phyloP scores from a whole-genome alignment of 2,888 invertebrate species.

The Rhagium mordax region DNA sequence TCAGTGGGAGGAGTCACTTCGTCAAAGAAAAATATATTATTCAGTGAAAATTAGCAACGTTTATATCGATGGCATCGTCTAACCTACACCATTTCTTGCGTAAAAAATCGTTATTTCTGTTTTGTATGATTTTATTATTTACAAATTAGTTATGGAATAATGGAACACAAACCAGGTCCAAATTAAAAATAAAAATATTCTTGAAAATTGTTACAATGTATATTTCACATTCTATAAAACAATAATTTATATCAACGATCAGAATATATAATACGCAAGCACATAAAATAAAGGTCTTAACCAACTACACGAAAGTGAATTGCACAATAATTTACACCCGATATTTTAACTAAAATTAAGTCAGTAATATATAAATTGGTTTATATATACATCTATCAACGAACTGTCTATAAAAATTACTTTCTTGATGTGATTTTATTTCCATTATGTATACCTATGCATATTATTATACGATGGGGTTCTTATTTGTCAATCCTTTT shows the following conservation, averaged over 20 bases:
- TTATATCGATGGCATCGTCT: background rate
- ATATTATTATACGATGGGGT: background rate
- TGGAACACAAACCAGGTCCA: too few species aligned
- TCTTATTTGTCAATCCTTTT: slow-evolving; percentile 48
- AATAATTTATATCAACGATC: background rate
- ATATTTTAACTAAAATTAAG: too few species aligned
- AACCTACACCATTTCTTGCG: too few species aligned
- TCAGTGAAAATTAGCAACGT: background rate
- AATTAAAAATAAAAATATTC: too few species aligned
- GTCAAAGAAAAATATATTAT: background rate
- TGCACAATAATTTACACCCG: too few species aligned
- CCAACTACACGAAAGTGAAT: background rate
- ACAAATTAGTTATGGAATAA: too few species aligned
- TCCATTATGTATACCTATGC: background rate
- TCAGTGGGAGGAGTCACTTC: background rate
- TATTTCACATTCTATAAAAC: background rate
- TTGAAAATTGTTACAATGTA: background rate
- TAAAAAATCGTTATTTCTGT: background rate
- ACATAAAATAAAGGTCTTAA: background rate
- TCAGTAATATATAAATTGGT: too few species aligned
- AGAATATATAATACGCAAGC: background rate
- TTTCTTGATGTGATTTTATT: background rate
- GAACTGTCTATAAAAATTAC: too few species aligned
- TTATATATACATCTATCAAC: too few species aligned
- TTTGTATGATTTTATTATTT: background rate